Evolutionary conservation across 1,140 invertebrate species (phyloP).

Genomic region (Camponotus floridanus): DNA sequence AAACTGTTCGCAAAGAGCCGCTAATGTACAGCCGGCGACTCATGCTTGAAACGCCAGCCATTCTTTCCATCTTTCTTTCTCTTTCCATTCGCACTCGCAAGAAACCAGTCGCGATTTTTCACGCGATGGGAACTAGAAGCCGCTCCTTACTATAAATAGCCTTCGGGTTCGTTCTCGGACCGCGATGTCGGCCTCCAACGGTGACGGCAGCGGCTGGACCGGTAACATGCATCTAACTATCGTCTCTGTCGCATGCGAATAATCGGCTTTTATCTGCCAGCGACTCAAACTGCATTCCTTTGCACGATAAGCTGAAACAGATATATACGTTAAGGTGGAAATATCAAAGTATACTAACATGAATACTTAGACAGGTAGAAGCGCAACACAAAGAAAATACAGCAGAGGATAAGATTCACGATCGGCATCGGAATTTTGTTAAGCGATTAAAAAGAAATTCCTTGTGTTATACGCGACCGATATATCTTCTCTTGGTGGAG

Average conservation of each 20-base stretch:
- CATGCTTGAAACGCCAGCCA: neutral
- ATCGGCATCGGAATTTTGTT: constrained; percentile 30
- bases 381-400: neutral
- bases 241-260: constrained; percentile 32
- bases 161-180: constrained; percentile 70
- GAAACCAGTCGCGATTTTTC: constrained; percentile 77
- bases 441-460: neutral
- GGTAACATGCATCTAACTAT: neutral
- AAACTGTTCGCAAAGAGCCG: neutral
- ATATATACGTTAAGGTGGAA: neutral
- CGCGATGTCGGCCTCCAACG: constrained; percentile 66
- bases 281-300: neutral
- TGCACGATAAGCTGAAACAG: neutral
- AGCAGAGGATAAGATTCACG: neutral
- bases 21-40: constrained; percentile 43
- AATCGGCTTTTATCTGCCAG: neutral
- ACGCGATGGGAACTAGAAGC: constrained; percentile 75
- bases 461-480: neutral
- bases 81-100: constrained; percentile 37
- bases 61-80: neutral
- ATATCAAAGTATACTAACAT: neutral
- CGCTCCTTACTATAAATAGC: constrained; percentile 77
- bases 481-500: neutral
- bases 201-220: constrained; percentile 54
- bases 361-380: neutral